Conservation (phyloP, 2,888 invertebrate genomes). For the Cerceris rybyensis region DNA sequence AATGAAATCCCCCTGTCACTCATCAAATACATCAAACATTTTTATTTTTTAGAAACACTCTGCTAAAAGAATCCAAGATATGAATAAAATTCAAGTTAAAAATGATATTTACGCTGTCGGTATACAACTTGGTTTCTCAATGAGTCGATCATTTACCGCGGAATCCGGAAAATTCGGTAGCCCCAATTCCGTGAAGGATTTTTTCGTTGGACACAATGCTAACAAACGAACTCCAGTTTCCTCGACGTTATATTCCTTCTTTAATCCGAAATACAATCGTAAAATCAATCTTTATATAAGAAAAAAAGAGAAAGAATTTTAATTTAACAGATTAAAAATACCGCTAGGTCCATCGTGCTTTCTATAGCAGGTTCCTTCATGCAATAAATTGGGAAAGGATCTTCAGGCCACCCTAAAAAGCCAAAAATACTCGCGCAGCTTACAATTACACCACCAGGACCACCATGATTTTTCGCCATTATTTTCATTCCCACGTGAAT, state of each 20-base stretch:
- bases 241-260: conserved; percentile 55
- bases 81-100: background rate
- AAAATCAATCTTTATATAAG: background rate
- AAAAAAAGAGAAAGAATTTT: background rate
- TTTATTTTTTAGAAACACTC: too few relatives aligned
- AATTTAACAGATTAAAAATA: conserved; percentile 27
- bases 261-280: background rate
- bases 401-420: conserved; percentile 75
- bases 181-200: conserved; percentile 61
- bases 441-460: conserved; percentile 84
- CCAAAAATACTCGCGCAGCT: conserved; percentile 86
- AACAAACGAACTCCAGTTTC: conserved; percentile 73
- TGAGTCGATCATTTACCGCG: conserved; percentile 6
- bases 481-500: conserved; percentile 77
- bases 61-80: background rate
- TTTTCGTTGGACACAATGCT: conserved; percentile 70
- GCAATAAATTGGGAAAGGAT: conserved; percentile 69
- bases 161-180: conserved; percentile 64
- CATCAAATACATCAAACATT: too few relatives aligned
- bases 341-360: conserved; percentile 61
- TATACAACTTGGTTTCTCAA: conserved; percentile 32
- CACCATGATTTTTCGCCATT: conserved; percentile 79
- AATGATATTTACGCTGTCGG: conserved; percentile 34
- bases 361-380: conserved; percentile 65
- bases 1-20: too few relatives aligned